These are phyloP conservation scores for Aleiodes testaceus DNA, from an alignment of 2,888 invertebrate species.

Conservation along the genomic window DNA sequence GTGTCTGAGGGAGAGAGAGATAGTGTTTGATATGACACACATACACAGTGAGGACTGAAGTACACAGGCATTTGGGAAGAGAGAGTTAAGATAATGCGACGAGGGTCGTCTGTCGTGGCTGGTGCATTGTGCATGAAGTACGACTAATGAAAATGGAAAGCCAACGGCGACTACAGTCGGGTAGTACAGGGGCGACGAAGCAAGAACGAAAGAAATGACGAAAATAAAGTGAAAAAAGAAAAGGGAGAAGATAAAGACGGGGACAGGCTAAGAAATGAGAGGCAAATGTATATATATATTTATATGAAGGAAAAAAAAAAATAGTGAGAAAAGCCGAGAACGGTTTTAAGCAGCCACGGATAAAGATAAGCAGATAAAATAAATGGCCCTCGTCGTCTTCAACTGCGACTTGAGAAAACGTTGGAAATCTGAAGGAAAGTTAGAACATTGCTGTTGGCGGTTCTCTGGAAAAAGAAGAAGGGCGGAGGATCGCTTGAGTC, in stretches of 20 bases:
- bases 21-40: slow-evolving; percentile 3
- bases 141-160: slow-evolving; percentile 63
- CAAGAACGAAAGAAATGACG: slow-evolving; percentile 42
- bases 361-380: slow-evolving; percentile 57
- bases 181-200: slow-evolving; percentile 43
- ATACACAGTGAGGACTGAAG: slow-evolving; percentile 17
- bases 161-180: slow-evolving; percentile 43
- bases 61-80: slow-evolving; percentile 35
- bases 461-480: background rate
- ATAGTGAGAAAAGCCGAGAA: slow-evolving; percentile 46
- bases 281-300: background rate
- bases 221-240: slow-evolving; percentile 32
- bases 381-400: slow-evolving; percentile 51
- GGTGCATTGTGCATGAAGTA: slow-evolving; percentile 59
- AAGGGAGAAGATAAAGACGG: slow-evolving; percentile 40
- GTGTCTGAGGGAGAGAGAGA: background rate
- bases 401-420: slow-evolving; percentile 22
- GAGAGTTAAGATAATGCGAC: slow-evolving; percentile 48
- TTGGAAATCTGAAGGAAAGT: slow-evolving; percentile 25
- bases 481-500: slow-evolving; percentile 29
- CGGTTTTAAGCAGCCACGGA: slow-evolving; percentile 56
- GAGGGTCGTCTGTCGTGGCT: slow-evolving; percentile 57
- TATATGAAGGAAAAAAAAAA: slow-evolving; percentile 26
- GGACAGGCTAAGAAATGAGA: slow-evolving; percentile 39
- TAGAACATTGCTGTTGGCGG: slow-evolving; percentile 26